These are phyloP conservation scores for Varanus komodoensis DNA, from an alignment of 2,113 vertebrate genomes.

Conservation along the genomic window DNA sequence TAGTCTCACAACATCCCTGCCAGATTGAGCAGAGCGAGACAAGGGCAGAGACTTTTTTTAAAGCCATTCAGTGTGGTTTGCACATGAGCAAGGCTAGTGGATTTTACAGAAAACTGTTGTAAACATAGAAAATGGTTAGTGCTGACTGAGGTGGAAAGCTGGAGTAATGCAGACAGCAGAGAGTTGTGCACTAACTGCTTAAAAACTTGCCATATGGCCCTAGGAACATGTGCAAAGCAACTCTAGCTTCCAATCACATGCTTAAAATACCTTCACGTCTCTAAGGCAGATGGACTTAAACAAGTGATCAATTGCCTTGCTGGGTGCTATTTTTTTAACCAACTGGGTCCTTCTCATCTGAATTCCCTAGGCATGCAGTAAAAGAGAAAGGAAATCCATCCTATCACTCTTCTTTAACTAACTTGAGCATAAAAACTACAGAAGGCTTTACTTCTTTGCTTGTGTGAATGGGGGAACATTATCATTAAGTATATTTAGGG, in stretches of 20 bases:
- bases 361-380: neutral
- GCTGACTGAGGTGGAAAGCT: no score
- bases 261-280: neutral
- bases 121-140: neutral
- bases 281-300: neutral
- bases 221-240: neutral
- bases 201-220: neutral
- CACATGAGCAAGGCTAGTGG: neutral
- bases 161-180: neutral
- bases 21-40: neutral
- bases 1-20: neutral
- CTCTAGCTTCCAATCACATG: neutral
- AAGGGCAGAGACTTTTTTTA: neutral
- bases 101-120: neutral
- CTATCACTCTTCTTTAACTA: neutral
- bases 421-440: neutral
- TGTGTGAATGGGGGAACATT: no score
- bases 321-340: neutral
- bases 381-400: neutral
- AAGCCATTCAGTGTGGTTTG: neutral
- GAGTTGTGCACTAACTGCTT: neutral
- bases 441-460: no score
- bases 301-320: neutral
- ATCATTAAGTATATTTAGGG: no score
- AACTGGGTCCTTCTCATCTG: neutral